Percentiles rank a stretch among this genome's conserved stretches.
phyloP scores from a whole-genome alignment of 1,140 invertebrate species.

The Brachionus angularis region DNA sequence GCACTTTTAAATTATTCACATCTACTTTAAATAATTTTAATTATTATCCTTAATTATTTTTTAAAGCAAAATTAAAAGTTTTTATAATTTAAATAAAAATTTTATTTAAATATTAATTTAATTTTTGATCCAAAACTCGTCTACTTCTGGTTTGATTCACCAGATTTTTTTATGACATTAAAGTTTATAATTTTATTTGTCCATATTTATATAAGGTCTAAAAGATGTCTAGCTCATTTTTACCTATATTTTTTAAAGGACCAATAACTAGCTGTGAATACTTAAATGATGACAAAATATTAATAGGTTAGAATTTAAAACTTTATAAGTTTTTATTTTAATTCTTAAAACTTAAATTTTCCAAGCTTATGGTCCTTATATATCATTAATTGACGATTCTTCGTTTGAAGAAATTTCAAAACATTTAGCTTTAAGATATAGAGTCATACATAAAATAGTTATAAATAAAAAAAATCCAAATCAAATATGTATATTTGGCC shows the following conservation, averaged over 20 bases:
- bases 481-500: conserved; percentile 37
- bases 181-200: not conserved
- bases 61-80: conserved; percentile 3
- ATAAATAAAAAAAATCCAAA: not conserved
- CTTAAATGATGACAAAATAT: not conserved
- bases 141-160: conserved; percentile 9
- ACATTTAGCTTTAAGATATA: conserved; percentile 8
- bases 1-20: not conserved
- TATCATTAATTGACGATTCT: conserved; percentile 14
- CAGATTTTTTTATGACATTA: not conserved
- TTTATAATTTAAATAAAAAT: not conserved
- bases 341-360: not conserved
- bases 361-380: not conserved
- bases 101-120: not conserved
- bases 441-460: conserved; percentile 42
- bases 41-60: conserved; percentile 4
- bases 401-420: conserved; percentile 22
- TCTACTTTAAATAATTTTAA: not conserved
- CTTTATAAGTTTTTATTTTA: not conserved
- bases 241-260: not conserved
- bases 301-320: not conserved
- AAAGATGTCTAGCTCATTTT: not conserved
- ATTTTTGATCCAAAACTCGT: not conserved
- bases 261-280: conserved; percentile 24
- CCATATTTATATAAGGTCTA: not conserved